Percentiles rank a stretch among this genome's conserved stretches.
phyloP scores from a whole-genome alignment of 1,140 invertebrate species.

The Potamilus streckersoni region DNA sequence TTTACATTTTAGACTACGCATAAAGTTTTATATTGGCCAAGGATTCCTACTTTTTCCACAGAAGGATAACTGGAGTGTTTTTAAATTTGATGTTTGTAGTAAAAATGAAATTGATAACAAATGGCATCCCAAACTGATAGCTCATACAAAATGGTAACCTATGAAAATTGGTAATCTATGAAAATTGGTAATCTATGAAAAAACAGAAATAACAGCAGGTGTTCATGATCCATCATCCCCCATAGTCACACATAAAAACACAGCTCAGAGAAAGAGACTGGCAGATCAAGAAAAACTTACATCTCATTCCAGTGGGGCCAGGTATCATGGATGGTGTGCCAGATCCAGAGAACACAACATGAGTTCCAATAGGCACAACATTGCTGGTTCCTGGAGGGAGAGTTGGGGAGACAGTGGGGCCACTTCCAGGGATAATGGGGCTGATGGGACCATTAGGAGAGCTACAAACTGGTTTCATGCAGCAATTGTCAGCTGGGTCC shows the following conservation, averaged over 20 bases:
- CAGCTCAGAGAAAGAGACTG: background rate
- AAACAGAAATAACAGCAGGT: no score
- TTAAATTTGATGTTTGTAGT: no score
- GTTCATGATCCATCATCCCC: background rate
- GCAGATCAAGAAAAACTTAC: slow-evolving; percentile 23
- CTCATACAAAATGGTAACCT: no score
- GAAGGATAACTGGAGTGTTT: no score
- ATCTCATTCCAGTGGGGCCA: slow-evolving; percentile 29
- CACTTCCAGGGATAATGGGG: slow-evolving; percentile 23
- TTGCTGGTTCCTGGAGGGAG: slow-evolving; percentile 32
- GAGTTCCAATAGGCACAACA: slow-evolving; percentile 48
- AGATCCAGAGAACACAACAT: slow-evolving; percentile 40
- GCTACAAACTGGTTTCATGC: slow-evolving; percentile 42
- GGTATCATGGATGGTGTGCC: slow-evolving; percentile 20
- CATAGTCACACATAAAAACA: background rate
- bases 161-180: no score
- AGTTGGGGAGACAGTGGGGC: slow-evolving; percentile 34
- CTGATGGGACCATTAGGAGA: slow-evolving; percentile 34
- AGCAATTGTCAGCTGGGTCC: slow-evolving; percentile 45
- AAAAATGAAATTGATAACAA: no score
- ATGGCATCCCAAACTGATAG: no score
- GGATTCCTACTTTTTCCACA: no score
- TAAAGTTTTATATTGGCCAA: no score
- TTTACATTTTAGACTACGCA: no score
- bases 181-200: no score